These are phyloP conservation scores for Cydia splendana DNA, from an alignment of 1,140 invertebrate genomes.

Conservation along the genomic window DNA sequence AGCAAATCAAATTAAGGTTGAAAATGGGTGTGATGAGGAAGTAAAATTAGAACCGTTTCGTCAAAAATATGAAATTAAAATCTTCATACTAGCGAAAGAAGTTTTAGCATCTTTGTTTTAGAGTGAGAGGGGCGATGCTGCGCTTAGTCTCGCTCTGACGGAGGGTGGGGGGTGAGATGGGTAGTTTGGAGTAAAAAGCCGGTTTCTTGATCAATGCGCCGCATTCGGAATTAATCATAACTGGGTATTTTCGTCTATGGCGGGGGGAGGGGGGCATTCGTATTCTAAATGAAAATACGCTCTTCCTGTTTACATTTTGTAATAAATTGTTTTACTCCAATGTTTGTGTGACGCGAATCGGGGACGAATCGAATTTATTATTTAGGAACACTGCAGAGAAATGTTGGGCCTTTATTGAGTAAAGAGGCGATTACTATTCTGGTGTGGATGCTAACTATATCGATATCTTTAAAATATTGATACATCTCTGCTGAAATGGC, in stretches of 20 bases:
- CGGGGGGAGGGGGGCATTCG: slow-evolving; percentile 58
- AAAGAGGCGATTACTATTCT: neutral
- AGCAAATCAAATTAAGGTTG: slow-evolving; percentile 38
- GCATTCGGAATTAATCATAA: slow-evolving; percentile 79
- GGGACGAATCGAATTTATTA: slow-evolving; percentile 59
- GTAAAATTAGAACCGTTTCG: slow-evolving; percentile 77
- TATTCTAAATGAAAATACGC: slow-evolving; percentile 78
- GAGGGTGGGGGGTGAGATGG: slow-evolving; percentile 56
- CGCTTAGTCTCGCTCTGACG: slow-evolving; percentile 70
- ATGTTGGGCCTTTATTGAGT: slow-evolving; percentile 7
- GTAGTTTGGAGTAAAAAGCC: slow-evolving; percentile 77
- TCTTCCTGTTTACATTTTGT: slow-evolving; percentile 79
- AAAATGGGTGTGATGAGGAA: slow-evolving; percentile 33
- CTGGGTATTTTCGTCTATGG: slow-evolving; percentile 78
- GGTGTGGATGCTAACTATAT: neutral
- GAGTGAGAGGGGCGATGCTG: slow-evolving; percentile 70
- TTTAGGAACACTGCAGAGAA: slow-evolving; percentile 45
- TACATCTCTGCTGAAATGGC: neutral
- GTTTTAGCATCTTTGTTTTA: slow-evolving; percentile 80
- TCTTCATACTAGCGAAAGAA: slow-evolving; percentile 80
- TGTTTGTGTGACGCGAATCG: slow-evolving; percentile 57
- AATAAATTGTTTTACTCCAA: slow-evolving; percentile 77
- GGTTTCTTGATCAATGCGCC: slow-evolving; percentile 78
- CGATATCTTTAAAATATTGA: neutral
- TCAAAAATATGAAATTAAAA: slow-evolving; percentile 80